phyloP scores from a whole-genome alignment of 2,113 vertebrate genomes.

The Harpagus bidentatus region DNA sequence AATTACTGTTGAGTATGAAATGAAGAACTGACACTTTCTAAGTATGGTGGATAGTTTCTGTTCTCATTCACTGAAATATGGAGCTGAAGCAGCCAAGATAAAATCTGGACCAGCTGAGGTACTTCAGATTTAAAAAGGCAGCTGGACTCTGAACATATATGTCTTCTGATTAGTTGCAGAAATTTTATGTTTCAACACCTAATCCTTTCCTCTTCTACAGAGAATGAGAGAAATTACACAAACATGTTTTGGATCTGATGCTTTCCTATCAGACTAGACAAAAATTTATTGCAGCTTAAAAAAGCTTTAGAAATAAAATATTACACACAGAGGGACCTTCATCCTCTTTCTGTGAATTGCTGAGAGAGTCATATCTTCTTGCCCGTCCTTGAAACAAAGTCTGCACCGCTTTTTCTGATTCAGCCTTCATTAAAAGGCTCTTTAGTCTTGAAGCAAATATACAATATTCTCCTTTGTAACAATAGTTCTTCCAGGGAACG shows the following conservation, averaged over 20 bases:
- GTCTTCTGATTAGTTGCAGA: not conserved
- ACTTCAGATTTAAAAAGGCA: not conserved
- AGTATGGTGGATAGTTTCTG: not conserved
- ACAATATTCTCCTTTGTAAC: constrained; percentile 23
- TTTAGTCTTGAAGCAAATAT: constrained; percentile 14
- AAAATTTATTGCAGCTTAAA: not conserved
- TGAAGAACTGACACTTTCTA: not conserved
- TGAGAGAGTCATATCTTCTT: not conserved
- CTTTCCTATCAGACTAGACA: not conserved
- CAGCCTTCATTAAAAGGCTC: not conserved
- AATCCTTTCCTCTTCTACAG: not conserved
- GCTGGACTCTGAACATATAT: not conserved
- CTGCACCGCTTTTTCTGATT: not conserved
- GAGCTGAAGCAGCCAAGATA: not conserved
- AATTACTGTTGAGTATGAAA: not conserved
- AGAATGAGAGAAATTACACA: not conserved
- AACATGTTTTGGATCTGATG: not conserved
- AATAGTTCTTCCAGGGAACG: constrained; percentile 6
- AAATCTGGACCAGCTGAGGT: not conserved
- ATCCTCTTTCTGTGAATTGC: not conserved
- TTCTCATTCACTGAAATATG: not conserved
- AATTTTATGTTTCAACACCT: not conserved
- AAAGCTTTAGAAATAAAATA: constrained; percentile 27
- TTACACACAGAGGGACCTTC: not conserved
- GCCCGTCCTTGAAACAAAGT: constrained; percentile 7